phyloP scores from a whole-genome alignment of 2,797 vertebrate species.

The Lepus townsendii region DNA sequence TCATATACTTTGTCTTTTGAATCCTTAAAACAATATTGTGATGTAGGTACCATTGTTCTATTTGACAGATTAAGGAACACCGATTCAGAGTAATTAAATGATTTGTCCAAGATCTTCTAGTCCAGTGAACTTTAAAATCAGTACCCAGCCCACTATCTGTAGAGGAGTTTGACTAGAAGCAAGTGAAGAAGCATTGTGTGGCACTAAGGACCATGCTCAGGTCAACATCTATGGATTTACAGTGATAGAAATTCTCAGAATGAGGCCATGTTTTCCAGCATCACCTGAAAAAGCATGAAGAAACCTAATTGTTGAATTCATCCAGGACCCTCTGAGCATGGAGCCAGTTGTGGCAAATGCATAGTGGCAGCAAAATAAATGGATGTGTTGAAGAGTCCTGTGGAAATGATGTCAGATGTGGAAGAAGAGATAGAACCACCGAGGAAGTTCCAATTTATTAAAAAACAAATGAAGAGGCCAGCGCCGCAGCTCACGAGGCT shows the following conservation, averaged over 20 bases:
- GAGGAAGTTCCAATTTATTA: neutral
- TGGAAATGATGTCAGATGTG: neutral
- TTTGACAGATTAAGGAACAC: slow-evolving; percentile 36
- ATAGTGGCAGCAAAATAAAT: neutral
- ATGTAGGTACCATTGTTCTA: neutral
- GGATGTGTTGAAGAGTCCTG: neutral
- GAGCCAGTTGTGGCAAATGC: neutral
- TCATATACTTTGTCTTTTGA: neutral
- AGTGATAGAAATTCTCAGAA: neutral
- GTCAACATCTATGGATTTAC: neutral
- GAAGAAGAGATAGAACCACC: neutral
- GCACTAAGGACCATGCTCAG: neutral
- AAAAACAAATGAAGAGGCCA: neutral
- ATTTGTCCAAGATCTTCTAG: neutral
- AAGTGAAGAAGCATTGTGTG: neutral
- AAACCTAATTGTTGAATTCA: neutral
- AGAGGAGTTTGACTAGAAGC: neutral
- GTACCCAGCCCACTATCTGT: neutral
- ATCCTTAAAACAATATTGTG: slow-evolving; percentile 43
- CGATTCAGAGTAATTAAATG: neutral
- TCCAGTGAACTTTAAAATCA: neutral
- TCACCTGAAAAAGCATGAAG: neutral
- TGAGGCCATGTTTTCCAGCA: neutral
- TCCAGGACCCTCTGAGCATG: neutral
- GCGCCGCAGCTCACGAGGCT: too few relatives aligned